Conservation (phyloP, 2,797 vertebrate species). For the Borostomias antarcticus region DNA sequence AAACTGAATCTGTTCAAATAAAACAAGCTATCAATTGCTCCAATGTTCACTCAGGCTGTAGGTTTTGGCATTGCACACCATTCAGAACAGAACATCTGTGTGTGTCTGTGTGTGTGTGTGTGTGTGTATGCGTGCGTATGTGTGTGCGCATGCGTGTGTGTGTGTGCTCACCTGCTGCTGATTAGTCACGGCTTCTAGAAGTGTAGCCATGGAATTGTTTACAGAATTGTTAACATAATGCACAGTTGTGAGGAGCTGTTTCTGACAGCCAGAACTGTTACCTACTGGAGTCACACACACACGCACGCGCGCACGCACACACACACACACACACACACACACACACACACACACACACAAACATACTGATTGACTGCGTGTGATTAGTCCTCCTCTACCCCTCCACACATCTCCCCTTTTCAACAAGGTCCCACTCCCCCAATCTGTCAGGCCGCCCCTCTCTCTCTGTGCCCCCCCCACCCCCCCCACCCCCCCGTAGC, state of each 20-base stretch:
- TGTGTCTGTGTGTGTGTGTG: slow-evolving; percentile 2
- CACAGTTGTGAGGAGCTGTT: not conserved
- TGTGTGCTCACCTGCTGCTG: slow-evolving; percentile 1
- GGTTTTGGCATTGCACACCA: slow-evolving; percentile 9
- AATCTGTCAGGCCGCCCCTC: too few relatives aligned
- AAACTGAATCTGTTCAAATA: slow-evolving; percentile 2
- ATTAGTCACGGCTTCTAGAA: slow-evolving; percentile 4
- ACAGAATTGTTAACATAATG: not conserved
- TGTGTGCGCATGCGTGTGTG: slow-evolving; percentile 6
- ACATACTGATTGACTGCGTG: not conserved
- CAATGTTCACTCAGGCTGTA: not conserved
- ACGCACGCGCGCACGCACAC: too few relatives aligned
- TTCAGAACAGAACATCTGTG: slow-evolving; percentile 8
- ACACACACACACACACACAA: too few relatives aligned
- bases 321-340: too few relatives aligned
- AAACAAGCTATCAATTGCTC: not conserved
- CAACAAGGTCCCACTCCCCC: not conserved
- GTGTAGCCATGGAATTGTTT: not conserved
- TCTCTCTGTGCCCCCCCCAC: too few relatives aligned
- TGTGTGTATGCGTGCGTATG: not conserved
- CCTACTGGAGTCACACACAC: not conserved
- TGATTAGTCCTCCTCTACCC: not conserved
- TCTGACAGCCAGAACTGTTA: too few relatives aligned
- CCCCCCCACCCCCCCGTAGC: too few relatives aligned
- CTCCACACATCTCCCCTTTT: too few relatives aligned